phyloP scores from a whole-genome alignment of 1,140 invertebrate genomes.

The Dendrolimus kikuchii region DNA sequence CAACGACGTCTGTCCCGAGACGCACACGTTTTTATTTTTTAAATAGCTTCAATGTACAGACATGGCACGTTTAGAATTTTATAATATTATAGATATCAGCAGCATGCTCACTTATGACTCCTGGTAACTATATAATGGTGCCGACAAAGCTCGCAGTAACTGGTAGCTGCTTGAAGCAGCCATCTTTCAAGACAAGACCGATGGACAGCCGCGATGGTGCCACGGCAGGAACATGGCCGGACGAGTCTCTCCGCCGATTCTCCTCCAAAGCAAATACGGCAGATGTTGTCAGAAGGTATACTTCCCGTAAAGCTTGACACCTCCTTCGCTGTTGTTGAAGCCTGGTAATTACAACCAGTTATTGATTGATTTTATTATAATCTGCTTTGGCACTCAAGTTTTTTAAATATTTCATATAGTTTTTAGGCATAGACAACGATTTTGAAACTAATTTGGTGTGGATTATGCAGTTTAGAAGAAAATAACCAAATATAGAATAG shows the following conservation, averaged over 20 bases:
- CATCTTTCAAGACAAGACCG: slow-evolving; percentile 79
- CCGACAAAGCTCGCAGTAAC: slow-evolving; percentile 76
- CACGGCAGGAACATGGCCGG: slow-evolving; percentile 67
- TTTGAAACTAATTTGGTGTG: too few species aligned
- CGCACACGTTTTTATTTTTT: too few species aligned
- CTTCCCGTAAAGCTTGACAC: slow-evolving; percentile 34
- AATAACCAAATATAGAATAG: too few species aligned
- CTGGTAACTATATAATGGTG: slow-evolving; percentile 68
- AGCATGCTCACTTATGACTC: slow-evolving; percentile 42
- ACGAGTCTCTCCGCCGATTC: slow-evolving; percentile 59
- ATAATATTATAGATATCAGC: background rate
- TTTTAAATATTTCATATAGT: too few species aligned
- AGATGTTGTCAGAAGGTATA: slow-evolving; percentile 45
- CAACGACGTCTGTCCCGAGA: too few species aligned
- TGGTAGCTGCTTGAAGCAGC: slow-evolving; percentile 76
- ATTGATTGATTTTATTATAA: too few species aligned
- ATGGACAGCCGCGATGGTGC: slow-evolving; percentile 80
- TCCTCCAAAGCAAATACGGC: slow-evolving; percentile 65
- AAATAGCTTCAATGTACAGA: too few species aligned
- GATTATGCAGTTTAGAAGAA: too few species aligned
- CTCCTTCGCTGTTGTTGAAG: slow-evolving; percentile 26
- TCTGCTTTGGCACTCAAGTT: too few species aligned
- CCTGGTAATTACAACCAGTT: slow-evolving; percentile 9
- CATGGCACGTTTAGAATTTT: background rate
- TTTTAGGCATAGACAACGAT: too few species aligned